Percentiles rank a stretch among this genome's conserved stretches.
Evolutionary conservation across 2,113 vertebrate genomes (phyloP).

Genomic region (Haemorhous mexicanus): DNA sequence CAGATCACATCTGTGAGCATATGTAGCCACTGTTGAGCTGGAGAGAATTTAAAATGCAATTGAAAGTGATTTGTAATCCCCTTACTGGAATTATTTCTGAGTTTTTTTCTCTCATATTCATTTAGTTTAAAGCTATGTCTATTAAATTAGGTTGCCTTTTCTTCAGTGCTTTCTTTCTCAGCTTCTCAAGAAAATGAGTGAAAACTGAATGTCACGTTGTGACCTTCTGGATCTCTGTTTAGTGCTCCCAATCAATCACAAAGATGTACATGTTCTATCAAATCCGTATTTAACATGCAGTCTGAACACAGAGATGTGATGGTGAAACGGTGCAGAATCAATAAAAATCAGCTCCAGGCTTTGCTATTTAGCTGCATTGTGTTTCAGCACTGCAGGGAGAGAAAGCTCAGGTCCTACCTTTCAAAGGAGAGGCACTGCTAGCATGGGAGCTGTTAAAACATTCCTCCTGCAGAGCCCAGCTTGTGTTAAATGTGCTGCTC

Average conservation of each 20-base stretch:
- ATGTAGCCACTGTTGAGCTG: not conserved
- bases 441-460: not conserved
- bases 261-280: not conserved
- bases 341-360: not conserved
- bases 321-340: slow-evolving; percentile 2
- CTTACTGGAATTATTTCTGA: not conserved
- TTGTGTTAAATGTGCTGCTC: not conserved
- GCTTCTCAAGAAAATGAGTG: not conserved
- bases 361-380: not conserved
- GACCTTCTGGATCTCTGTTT: not conserved
- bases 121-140: slow-evolving; percentile 6
- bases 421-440: not conserved
- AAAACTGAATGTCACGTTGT: not conserved
- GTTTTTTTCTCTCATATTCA: not conserved
- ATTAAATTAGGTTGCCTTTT: not conserved
- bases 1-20: not conserved
- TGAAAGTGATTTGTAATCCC: not conserved
- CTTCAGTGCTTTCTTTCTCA: not conserved
- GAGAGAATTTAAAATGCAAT: not conserved
- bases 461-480: not conserved
- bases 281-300: not conserved
- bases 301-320: not conserved
- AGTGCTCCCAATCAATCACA: not conserved
- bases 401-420: not conserved
- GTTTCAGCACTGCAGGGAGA: not conserved